These are phyloP conservation scores for Helostoma temminkii DNA, from an alignment of 2,797 vertebrate species.

Conservation along the genomic window DNA sequence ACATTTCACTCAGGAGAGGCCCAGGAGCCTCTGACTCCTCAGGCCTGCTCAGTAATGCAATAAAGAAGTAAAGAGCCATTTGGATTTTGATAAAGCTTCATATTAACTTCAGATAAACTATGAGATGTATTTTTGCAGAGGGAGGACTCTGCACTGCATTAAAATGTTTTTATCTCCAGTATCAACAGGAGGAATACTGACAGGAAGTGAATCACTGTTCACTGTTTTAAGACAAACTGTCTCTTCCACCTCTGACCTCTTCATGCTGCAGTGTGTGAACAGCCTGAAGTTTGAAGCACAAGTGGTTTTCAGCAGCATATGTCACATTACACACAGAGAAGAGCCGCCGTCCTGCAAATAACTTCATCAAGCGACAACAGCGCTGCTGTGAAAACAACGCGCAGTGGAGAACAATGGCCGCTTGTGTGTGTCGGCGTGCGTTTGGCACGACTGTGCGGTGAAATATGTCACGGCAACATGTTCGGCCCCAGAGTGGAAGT, in stretches of 20 bases:
- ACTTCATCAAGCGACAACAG: conserved; percentile 27
- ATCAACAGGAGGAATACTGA: too few relatives aligned
- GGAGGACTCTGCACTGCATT: too few relatives aligned
- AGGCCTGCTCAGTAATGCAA: too few relatives aligned
- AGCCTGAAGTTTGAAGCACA: conserved; percentile 8
- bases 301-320: conserved; percentile 35
- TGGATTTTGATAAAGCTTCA: too few relatives aligned
- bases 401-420: conserved; percentile 41
- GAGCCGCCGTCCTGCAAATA: conserved; percentile 21
- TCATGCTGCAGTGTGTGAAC: neutral
- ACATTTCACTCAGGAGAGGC: too few relatives aligned
- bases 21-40: too few relatives aligned
- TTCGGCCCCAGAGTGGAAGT: conserved; percentile 58
- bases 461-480: conserved; percentile 71
- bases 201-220: too few relatives aligned
- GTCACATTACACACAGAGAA: conserved; percentile 4
- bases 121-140: too few relatives aligned
- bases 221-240: too few relatives aligned
- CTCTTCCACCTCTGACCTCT: neutral
- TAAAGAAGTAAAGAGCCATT: too few relatives aligned
- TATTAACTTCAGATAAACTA: too few relatives aligned
- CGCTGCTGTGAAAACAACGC: conserved; percentile 29
- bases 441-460: conserved; percentile 47
- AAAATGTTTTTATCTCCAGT: too few relatives aligned
- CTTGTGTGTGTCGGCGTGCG: conserved; percentile 28